Base-by-base conservation (phyloP, 2,113 vertebrate genomes). In the Callipepla californica region DNA sequence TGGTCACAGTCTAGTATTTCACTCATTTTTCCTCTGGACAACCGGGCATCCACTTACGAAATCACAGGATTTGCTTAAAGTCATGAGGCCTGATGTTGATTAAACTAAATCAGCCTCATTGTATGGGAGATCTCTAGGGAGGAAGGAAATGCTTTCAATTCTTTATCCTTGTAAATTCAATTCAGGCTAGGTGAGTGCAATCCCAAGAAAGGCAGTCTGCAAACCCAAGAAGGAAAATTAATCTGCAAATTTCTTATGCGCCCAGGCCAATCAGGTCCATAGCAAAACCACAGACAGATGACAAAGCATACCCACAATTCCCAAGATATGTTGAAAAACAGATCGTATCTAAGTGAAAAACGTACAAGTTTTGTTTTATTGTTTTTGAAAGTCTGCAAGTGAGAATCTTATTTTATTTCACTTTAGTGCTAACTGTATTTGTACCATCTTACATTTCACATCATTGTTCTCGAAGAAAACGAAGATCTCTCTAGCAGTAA, bases 91-190 rank as follows among this genome's bases (percentile, higher is more conserved):
- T 85, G 42, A 89, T 77, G 89, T n/a, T 34, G 72, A 85, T 89
- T 85, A 67, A 81, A n/a, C 5, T 78, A 93, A 76, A 89, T 69
- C 67, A 89, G 55, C 59, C 6, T 87, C 32, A 28, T 17, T 58
- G 32, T 45, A 85, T 4, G 2, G 61, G 47, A 87, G 17, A 34
- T 53, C 81, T 74, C 84, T 30, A 85, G 32, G 28, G 47, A 93
- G 20, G 50, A 89, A 95, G 80, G 10, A 76, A 93, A 73, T 59
- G 76, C 45, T 30, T 95, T 66, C 45, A 82, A 21, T 81, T 78
- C 89, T 86, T 86, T 47, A 58, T 83, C 74, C 57, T 89, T 48
- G 57, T 70, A 92, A 82, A 87, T 85, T 74, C 45, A 85, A 17
- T 67, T 94, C 87, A 85, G 87, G 48, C 20, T 80, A 84, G 69